A percentile compares a stretch with the other conserved stretches of the same genome.
Evolutionary conservation across 1,140 invertebrate genomes (phyloP).

Genomic region (Drosophila novamexicana): DNA sequence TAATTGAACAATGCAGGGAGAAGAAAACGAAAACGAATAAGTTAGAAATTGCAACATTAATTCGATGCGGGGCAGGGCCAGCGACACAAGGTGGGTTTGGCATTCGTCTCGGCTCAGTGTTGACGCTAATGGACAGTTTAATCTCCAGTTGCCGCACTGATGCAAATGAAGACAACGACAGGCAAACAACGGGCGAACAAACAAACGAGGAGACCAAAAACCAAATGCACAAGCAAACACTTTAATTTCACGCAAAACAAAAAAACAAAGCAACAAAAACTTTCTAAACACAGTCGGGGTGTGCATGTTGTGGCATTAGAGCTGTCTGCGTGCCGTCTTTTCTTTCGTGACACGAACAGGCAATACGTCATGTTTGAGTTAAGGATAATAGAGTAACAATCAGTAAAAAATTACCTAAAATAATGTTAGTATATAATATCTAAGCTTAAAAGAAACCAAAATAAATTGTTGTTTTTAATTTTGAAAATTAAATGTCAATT

Average conservation of each 20-base stretch:
- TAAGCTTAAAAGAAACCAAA: too few species aligned
- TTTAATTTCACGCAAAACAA: slow-evolving; percentile 77
- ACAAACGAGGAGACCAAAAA: slow-evolving; percentile 15
- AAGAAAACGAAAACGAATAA: slow-evolving; percentile 12
- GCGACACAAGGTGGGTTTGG: slow-evolving; percentile 10
- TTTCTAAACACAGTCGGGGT: slow-evolving; percentile 67
- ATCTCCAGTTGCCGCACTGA: slow-evolving; percentile 56
- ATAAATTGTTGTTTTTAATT: too few species aligned
- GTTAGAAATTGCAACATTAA: slow-evolving; percentile 35
- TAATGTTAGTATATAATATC: too few species aligned
- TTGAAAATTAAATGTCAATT: too few species aligned
- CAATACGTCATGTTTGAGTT: not conserved
- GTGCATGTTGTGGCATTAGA: slow-evolving; percentile 17
- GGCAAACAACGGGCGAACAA: slow-evolving; percentile 30
- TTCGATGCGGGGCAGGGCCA: slow-evolving; percentile 6
- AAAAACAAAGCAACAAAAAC: slow-evolving; percentile 39
- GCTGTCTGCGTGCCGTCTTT: slow-evolving; percentile 11
- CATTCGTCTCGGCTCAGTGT: slow-evolving; percentile 49
- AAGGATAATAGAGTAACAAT: not conserved
- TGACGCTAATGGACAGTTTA: slow-evolving; percentile 82
- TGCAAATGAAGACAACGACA: slow-evolving; percentile 75
- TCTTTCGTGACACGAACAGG: not conserved
- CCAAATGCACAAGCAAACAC: slow-evolving; percentile 65
- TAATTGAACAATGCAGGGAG: slow-evolving; percentile 63
- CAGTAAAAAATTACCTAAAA: not conserved